phyloP scores from a whole-genome alignment of 1,140 invertebrate species.

The Rhagoletis zephyria region DNA sequence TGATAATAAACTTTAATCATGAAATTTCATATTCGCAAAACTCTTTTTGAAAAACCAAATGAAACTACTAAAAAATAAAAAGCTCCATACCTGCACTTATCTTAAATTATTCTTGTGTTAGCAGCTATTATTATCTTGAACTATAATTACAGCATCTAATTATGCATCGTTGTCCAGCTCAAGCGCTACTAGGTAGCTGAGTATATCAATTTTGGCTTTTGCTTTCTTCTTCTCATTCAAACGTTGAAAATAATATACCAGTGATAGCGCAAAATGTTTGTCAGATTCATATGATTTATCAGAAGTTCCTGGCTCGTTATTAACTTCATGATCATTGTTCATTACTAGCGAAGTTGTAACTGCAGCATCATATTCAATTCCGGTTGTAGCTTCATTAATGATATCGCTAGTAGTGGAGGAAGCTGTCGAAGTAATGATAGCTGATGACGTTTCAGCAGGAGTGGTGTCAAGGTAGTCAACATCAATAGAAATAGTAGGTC shows the following conservation, averaged over 20 bases:
- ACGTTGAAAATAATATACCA: constrained; percentile 29
- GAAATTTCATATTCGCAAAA: background rate
- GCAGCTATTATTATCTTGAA: background rate
- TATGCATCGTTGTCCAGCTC: background rate
- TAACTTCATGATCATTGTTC: background rate
- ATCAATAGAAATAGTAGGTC: too few species aligned
- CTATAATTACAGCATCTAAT: background rate
- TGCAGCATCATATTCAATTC: background rate
- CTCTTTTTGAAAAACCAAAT: too few species aligned
- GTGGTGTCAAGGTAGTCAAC: too few species aligned
- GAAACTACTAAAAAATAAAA: background rate
- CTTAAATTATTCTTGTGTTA: background rate
- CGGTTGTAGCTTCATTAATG: background rate
- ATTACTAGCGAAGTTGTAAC: background rate
- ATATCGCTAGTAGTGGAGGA: too few species aligned
- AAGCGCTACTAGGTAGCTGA: constrained; percentile 19
- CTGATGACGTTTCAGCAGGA: too few species aligned
- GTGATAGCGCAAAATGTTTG: constrained; percentile 50
- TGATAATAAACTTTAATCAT: background rate
- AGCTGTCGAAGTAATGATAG: too few species aligned
- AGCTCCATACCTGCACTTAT: background rate
- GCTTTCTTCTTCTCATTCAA: constrained; percentile 38
- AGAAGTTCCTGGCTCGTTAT: background rate
- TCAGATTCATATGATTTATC: constrained; percentile 41
- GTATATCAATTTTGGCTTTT: constrained; percentile 39